Evolutionary conservation across 2,888 invertebrate genomes (phyloP), one percentile per base, ranked within the genome.

Genomic region (Andrena chrysosceles): DNA sequence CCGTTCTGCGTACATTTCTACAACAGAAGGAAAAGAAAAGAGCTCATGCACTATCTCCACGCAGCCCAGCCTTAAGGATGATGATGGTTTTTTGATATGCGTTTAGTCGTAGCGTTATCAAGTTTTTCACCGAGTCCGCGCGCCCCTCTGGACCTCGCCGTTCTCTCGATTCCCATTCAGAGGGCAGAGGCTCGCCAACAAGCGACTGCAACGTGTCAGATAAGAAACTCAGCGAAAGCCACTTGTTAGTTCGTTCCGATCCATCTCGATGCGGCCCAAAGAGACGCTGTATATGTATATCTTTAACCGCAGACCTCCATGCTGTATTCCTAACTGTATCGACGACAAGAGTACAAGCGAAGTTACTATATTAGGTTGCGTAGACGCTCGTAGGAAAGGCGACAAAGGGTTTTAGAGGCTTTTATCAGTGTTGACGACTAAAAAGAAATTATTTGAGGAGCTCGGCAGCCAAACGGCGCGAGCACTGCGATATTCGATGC

Each of bases 351-450:
- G 81, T 82, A 82, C 82, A 81, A 81, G 83, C 67, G 48, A 81
- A 83, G 83, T 82, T 83, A 83, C 83, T 83, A 83, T 83, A 76
- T 54, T 72, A 83, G 83, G 72, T 77, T 81, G 77, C 76, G 63
- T 81, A 81, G 81, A 42, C 69, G 75, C 70, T 73, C 62, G 63
- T 75, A 75, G 71, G 26, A 59, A 49, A 62, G 66, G 63, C 67
- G 75, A 74, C 49, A 67, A 66, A 74, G 60, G 42, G 42, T 66
- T 82, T 70, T 81, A 82, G 81, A 81, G 75, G 75, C 72, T 83
- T 83, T 82, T 83, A 83, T 81, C 83, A 83, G 83, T 81, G 83
- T 83, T 83, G 48, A 83, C 26, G 72, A 76, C 69, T 83, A 81
- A 83, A 76, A 81, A 29, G 81, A 72, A 72, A 76, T 81, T 83